These are phyloP conservation scores for Drosophila sordidapex DNA, from an alignment of 2,888 invertebrate species.

Conservation along the genomic window DNA sequence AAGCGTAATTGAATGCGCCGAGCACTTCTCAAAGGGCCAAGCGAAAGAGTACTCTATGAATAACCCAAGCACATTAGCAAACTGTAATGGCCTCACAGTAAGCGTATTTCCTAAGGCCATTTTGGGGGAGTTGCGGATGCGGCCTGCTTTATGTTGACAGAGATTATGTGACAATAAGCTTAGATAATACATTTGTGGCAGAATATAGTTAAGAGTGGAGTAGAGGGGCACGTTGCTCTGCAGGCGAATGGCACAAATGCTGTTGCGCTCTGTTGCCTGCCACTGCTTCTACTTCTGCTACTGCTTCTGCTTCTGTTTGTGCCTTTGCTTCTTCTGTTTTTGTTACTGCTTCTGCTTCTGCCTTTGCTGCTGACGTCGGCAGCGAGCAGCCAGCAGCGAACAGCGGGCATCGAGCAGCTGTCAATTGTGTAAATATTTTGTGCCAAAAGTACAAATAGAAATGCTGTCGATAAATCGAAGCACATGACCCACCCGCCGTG, in stretches of 20 bases:
- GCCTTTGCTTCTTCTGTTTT: neutral
- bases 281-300: neutral
- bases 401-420: constrained; percentile 57
- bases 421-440: constrained; percentile 79
- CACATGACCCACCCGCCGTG: constrained; percentile 68
- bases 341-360: constrained; percentile 5
- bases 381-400: neutral
- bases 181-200: constrained; percentile 55
- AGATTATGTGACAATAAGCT: constrained; percentile 78
- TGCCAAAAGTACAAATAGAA: constrained; percentile 73
- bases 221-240: neutral
- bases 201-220: neutral
- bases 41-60: neutral
- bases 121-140: constrained; percentile 11
- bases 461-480: constrained; percentile 74
- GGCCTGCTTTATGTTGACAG: constrained; percentile 58
- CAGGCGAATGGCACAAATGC: neutral
- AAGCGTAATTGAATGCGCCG: constrained; percentile 2
- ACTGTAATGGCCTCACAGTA: constrained; percentile 9
- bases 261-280: constrained; percentile 11
- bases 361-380: constrained; percentile 10
- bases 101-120: constrained; percentile 32
- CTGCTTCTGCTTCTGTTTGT: constrained; percentile 8
- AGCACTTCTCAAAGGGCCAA: constrained; percentile 4
- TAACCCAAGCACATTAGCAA: constrained; percentile 25